Percentiles rank a stretch among this genome's conserved stretches.
Conservation (phyloP, 2,797 vertebrate species). For the Pteropus rufus region DNA sequence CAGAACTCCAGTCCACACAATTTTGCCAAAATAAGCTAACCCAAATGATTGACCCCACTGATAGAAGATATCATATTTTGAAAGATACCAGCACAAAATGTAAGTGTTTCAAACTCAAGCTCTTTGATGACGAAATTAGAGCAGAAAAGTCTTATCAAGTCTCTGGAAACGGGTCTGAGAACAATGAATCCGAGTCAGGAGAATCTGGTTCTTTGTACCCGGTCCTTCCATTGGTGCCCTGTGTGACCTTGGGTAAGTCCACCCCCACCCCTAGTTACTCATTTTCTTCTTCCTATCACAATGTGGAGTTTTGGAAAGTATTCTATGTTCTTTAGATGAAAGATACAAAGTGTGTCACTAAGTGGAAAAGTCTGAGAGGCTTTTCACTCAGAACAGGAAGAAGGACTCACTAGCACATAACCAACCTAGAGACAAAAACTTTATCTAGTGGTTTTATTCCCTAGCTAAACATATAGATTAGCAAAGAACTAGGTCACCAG, state of each 20-base stretch:
- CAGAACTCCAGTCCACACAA: slow-evolving; percentile 16
- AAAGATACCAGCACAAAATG: slow-evolving; percentile 57
- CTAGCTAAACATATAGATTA: background rate
- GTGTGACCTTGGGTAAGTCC: background rate
- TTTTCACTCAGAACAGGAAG: background rate
- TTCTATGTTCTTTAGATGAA: slow-evolving; percentile 60
- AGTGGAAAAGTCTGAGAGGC: slow-evolving; percentile 11
- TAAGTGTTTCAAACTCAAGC: slow-evolving; percentile 58
- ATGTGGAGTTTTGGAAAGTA: background rate
- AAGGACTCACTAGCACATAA: background rate
- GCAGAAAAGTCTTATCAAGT: slow-evolving; percentile 55
- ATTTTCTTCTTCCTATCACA: background rate
- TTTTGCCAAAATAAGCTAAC: slow-evolving; percentile 70
- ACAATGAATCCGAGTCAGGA: slow-evolving; percentile 47
- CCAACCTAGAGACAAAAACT: background rate
- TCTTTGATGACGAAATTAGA: slow-evolving; percentile 65
- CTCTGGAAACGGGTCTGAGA: slow-evolving; percentile 40
- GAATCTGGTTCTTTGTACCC: background rate
- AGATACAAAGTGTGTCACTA: slow-evolving; percentile 41
- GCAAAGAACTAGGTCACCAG: background rate
- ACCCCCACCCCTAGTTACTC: background rate
- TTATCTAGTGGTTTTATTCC: background rate
- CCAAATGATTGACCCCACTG: slow-evolving; percentile 46
- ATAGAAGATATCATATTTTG: slow-evolving; percentile 69
- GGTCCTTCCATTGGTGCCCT: background rate